phyloP scores from a whole-genome alignment of 2,113 vertebrate genomes.

The Epinephelus lanceolatus region DNA sequence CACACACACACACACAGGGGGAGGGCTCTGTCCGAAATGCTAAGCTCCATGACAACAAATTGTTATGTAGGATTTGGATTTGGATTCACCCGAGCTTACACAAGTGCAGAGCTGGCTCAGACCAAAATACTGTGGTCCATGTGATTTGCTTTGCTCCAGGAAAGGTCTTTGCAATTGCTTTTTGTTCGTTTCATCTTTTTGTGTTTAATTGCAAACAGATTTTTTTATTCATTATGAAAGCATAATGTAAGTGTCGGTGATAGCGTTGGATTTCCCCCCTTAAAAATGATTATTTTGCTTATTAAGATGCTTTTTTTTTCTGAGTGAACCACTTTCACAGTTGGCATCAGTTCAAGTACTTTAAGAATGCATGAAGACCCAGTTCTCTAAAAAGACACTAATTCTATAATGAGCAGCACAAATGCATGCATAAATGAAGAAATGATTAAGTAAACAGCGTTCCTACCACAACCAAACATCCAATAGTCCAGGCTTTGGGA shows the following conservation, averaged over 20 bases:
- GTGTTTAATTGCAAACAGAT: conserved; percentile 1
- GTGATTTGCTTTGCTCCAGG: conserved; percentile 45
- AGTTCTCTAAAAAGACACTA: conserved; percentile 10
- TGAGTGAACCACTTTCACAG: conserved; percentile 8
- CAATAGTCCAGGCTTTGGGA: not conserved
- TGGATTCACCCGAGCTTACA: conserved; percentile 50
- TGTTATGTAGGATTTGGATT: conserved; percentile 66
- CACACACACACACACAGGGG: not conserved
- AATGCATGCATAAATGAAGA: not conserved
- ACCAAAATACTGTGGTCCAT: conserved; percentile 31
- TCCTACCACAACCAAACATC: conserved; percentile 5
- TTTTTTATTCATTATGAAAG: not conserved
- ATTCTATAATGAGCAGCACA: not conserved
- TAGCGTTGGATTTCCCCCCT: not conserved
- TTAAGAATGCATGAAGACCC: conserved; percentile 11
- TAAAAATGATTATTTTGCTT: conserved; percentile 5
- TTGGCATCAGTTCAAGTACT: not conserved
- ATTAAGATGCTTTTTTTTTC: not conserved
- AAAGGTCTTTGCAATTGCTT: conserved; percentile 5
- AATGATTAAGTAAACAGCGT: not conserved
- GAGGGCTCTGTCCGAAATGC: conserved; percentile 29
- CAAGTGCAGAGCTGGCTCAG: conserved; percentile 44
- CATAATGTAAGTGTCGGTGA: not conserved
- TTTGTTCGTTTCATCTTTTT: not conserved
- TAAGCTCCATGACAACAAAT: conserved; percentile 66